phyloP scores from a whole-genome alignment of 2,888 invertebrate species.

The Piscicola geometra region DNA sequence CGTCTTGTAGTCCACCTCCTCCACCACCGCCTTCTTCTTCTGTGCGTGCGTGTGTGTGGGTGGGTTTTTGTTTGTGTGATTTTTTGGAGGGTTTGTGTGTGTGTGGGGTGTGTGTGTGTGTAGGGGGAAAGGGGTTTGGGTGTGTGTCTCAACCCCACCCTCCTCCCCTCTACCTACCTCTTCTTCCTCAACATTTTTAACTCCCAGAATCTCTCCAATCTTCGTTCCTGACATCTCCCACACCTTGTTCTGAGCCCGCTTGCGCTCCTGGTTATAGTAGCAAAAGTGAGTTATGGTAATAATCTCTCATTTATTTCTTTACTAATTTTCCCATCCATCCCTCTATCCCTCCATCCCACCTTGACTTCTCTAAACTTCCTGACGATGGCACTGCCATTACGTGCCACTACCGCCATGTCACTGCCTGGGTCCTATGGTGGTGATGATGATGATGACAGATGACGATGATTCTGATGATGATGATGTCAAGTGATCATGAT shows the following conservation, averaged over 20 bases:
- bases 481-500: too few species aligned
- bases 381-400: slow-evolving; percentile 82
- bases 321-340: too few species aligned
- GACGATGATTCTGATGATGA: too few species aligned
- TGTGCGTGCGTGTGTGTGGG: not conserved
- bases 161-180: not conserved
- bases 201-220: slow-evolving; percentile 92
- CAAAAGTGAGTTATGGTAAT: too few species aligned
- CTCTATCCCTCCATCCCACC: not conserved
- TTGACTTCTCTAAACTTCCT: slow-evolving; percentile 88
- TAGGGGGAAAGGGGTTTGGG: not conserved
- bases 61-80: not conserved
- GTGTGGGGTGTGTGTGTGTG: not conserved
- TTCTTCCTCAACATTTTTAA: slow-evolving; percentile 68
- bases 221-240: slow-evolving; percentile 97
- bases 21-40: slow-evolving; percentile 2
- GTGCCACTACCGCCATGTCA: slow-evolving; percentile 91
- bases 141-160: not conserved
- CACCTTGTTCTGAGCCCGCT: slow-evolving; percentile 94
- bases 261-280: slow-evolving; percentile 67
- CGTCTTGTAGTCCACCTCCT: slow-evolving; percentile 70
- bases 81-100: too few species aligned
- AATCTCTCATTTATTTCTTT: too few species aligned
- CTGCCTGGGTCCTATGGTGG: slow-evolving; percentile 75
- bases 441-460: too few species aligned